Evolutionary conservation across 1,140 invertebrate genomes (phyloP).

Genomic region (Kradibia gibbosae): DNA sequence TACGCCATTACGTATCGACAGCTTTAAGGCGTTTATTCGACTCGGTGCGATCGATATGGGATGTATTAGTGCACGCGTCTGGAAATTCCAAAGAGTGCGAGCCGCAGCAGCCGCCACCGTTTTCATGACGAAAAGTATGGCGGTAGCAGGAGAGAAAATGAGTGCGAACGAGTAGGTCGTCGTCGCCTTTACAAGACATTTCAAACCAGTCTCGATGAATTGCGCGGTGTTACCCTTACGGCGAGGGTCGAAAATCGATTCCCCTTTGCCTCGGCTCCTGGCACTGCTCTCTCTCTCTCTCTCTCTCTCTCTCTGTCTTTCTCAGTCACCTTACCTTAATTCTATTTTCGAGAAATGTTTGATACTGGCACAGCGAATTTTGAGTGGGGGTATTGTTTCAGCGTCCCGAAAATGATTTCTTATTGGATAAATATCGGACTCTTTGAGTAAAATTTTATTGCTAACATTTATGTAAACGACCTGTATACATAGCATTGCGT

Average conservation of each 20-base stretch:
- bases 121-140: too few relatives aligned
- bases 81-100: constrained; percentile 21
- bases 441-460: too few relatives aligned
- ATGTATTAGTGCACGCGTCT: constrained; percentile 27
- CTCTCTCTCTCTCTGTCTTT: neutral
- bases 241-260: constrained; percentile 38
- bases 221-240: neutral
- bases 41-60: constrained; percentile 1
- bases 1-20: neutral
- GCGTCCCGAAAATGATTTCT: too few relatives aligned
- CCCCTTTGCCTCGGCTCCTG: constrained; percentile 39
- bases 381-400: too few relatives aligned
- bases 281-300: constrained; percentile 7
- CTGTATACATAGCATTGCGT: too few relatives aligned
- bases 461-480: too few relatives aligned
- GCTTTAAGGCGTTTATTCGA: constrained; percentile 7
- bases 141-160: constrained; percentile 10
- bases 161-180: constrained; percentile 13
- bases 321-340: neutral
- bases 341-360: neutral
- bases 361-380: too few relatives aligned
- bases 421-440: too few relatives aligned
- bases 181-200: constrained; percentile 16
- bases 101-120: neutral
- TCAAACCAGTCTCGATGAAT: constrained; percentile 27